Percentiles rank a stretch among this genome's conserved stretches.
Evolutionary conservation across 2,888 invertebrate species (phyloP).

Genomic region (Sisyra nigra): DNA sequence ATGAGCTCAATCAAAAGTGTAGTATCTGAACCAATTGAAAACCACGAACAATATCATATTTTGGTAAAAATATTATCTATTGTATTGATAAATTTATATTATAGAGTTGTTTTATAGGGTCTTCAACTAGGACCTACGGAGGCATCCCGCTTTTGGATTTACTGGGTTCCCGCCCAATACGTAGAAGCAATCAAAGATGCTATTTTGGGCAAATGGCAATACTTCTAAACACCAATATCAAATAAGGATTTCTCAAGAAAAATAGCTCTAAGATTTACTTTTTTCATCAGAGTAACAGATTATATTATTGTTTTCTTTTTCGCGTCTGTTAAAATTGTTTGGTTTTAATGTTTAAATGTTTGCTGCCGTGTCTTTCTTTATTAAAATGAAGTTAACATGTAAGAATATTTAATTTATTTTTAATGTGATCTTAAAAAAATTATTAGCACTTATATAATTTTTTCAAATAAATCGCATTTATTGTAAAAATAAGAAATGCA

Average conservation of each 20-base stretch:
- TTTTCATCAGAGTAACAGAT: neutral
- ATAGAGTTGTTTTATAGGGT: conserved; percentile 46
- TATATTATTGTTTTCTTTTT: neutral
- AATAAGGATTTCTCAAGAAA: neutral
- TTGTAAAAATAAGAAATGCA: too few species aligned
- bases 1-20: conserved; percentile 80
- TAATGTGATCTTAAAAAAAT: too few species aligned
- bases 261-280: neutral
- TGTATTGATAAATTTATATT: conserved; percentile 4
- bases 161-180: conserved; percentile 88
- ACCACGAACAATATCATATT: conserved; percentile 80
- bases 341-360: too few species aligned
- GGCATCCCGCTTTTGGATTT: conserved; percentile 83
- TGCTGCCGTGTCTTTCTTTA: too few species aligned
- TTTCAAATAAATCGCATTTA: too few species aligned
- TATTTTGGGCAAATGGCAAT: conserved; percentile 74
- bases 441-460: too few species aligned
- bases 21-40: conserved; percentile 68
- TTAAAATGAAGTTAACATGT: too few species aligned
- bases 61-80: conserved; percentile 41
- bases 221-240: conserved; percentile 36
- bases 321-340: neutral
- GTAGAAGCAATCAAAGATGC: conserved; percentile 83
- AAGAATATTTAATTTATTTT: too few species aligned
- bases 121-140: conserved; percentile 83